Evolutionary conservation across 1,140 invertebrate genomes (phyloP).

Genomic region (Oryctes rhinoceros): DNA sequence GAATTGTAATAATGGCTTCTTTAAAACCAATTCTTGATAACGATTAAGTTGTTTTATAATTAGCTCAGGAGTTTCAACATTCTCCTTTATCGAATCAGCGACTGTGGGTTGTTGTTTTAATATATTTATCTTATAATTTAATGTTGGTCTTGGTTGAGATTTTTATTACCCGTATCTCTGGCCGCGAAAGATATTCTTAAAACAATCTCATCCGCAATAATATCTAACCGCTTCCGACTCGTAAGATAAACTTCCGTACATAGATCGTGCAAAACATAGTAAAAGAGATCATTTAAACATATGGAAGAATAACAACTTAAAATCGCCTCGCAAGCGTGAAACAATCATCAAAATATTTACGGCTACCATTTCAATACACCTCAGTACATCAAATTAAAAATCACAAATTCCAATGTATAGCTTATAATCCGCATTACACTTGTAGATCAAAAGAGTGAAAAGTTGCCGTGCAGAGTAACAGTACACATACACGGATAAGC

Average conservation of each 20-base stretch:
- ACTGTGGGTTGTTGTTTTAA: too few relatives aligned
- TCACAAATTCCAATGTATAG: not conserved
- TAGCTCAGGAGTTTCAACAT: too few relatives aligned
- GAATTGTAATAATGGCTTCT: too few relatives aligned
- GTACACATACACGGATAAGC: not conserved
- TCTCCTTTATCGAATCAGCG: too few relatives aligned
- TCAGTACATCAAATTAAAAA: not conserved
- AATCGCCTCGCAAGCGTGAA: not conserved
- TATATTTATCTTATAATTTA: too few relatives aligned
- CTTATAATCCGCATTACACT: not conserved
- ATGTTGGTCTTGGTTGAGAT: too few relatives aligned
- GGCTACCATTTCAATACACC: not conserved
- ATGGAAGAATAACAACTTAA: not conserved
- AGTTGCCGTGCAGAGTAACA: not conserved
- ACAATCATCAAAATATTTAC: not conserved
- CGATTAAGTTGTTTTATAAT: too few relatives aligned
- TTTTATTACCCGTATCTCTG: too few relatives aligned
- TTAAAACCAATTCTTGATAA: too few relatives aligned
- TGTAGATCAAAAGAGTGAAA: not conserved
- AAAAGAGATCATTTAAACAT: not conserved
- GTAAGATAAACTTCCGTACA: not conserved
- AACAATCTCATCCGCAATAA: too few relatives aligned
- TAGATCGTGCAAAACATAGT: not conserved
- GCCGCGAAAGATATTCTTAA: too few relatives aligned
- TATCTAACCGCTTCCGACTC: not conserved